These are phyloP conservation scores for Xerus inauris DNA, from an alignment of 2,113 vertebrate genomes.

Conservation along the genomic window DNA sequence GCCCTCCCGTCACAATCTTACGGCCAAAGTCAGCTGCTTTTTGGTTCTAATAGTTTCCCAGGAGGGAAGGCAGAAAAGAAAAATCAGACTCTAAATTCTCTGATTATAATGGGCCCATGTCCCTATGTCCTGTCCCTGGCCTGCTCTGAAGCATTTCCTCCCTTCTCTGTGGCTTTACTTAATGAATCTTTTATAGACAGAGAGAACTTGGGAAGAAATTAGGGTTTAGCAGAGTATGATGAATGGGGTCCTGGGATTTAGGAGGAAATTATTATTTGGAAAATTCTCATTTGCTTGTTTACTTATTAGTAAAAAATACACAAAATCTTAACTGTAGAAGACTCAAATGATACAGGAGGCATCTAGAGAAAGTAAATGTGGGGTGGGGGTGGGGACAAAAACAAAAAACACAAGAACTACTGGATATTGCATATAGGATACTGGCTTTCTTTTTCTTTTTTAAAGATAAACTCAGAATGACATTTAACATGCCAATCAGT, in stretches of 20 bases:
- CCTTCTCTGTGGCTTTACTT: background rate
- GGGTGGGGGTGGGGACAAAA: background rate
- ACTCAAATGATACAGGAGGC: background rate
- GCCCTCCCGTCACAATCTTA: background rate
- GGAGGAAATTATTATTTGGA: background rate
- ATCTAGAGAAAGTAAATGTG: background rate
- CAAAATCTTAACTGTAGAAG: background rate
- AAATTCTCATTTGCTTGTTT: background rate
- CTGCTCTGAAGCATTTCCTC: background rate
- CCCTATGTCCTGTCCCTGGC: background rate
- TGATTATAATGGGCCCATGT: background rate
- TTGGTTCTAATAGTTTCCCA: background rate
- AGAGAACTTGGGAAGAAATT: background rate
- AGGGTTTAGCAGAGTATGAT: background rate
- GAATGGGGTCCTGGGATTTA: background rate
- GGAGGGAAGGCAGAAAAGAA: background rate
- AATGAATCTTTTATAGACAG: background rate
- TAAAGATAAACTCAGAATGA: constrained; percentile 83
- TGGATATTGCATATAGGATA: background rate
- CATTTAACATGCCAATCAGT: constrained; percentile 88
- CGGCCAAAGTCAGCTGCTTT: background rate
- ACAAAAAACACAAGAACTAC: background rate
- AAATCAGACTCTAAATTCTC: background rate
- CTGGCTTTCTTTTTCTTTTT: background rate
- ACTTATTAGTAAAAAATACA: background rate